These are phyloP conservation scores for Natator depressus DNA, from an alignment of 2,113 vertebrate species.

Conservation along the genomic window DNA sequence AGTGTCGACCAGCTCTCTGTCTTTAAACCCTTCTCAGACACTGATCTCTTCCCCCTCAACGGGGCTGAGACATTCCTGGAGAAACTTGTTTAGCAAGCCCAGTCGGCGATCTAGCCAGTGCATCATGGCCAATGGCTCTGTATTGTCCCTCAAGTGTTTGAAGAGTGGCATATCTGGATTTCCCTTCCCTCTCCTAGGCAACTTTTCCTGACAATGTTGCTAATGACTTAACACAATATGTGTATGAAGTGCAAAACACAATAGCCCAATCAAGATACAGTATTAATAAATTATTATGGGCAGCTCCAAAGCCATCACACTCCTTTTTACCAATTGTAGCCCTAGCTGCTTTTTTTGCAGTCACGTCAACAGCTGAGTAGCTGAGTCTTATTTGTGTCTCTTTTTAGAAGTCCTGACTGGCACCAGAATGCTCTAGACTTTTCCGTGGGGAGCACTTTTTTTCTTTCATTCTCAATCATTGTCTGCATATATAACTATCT, in stretches of 20 bases:
- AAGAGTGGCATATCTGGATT: too few species aligned
- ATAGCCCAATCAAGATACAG: background rate
- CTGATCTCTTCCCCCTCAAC: too few species aligned
- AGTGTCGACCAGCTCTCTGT: too few species aligned
- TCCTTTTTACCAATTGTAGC: background rate
- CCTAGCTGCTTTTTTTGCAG: background rate
- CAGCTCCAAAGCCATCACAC: background rate
- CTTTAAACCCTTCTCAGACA: too few species aligned
- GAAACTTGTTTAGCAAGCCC: too few species aligned
- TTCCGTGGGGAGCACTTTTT: background rate
- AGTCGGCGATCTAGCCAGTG: too few species aligned
- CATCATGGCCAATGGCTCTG: too few species aligned
- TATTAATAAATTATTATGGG: background rate
- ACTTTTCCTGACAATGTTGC: background rate
- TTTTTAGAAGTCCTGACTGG: background rate
- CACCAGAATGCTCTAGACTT: background rate
- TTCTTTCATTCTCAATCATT: background rate
- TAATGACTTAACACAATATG: background rate
- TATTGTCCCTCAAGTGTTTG: too few species aligned
- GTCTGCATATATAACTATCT: background rate
- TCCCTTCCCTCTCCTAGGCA: too few species aligned
- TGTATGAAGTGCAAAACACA: background rate
- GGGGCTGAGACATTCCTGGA: too few species aligned
- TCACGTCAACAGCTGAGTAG: background rate
- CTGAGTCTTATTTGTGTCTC: background rate